Base-by-base conservation (phyloP, 2,888 invertebrate species). In the Synergus laeviventris region DNA sequence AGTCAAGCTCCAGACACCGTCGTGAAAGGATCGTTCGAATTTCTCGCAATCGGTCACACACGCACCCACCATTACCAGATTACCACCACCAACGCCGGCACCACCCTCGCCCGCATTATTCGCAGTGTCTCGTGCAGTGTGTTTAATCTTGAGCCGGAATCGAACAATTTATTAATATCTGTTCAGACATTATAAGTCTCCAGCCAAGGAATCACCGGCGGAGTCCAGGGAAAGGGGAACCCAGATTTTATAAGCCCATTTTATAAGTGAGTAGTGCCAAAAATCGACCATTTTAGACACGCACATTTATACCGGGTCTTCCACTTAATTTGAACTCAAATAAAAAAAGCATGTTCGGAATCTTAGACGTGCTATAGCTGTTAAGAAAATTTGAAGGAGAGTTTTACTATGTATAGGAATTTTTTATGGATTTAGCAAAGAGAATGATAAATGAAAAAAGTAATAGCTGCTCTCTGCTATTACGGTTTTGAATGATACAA, bases 1-100 rank as follows among this genome's bases (percentile, higher is more conserved):
- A 89, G 90, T 90, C 87, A 88, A 86, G 86, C 86, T 87, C 86
- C 86, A 88, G 87, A 87, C 87, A 88, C 87, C 88, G 83, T 78
- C 80, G 84, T 81, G 83, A 79, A 75, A 81, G 84, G 83, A 82
- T 78, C 79, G 77, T 77, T 76, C 75, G 78, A 24, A 56, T 73
- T 54, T 70, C 59, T 59, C 56, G 36, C 39, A 73, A 75, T 42
- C 56, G 45, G 73, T 75, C 62, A 36, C 54, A 21, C 24, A 74
- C 74, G 49, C 59, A 78, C 60, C 66, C 49, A 76, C 64, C 42
- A 74, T 59, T 73, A n/a, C 49, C 49, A 49, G n/a, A 18, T 39
- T 74, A 42, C 60, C 39, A 60, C 59, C 59, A 42, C 42, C 56
- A 56, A 74, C 42, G n/a, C 49, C 70, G 70, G 49, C 70, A 70